Base-by-base conservation (phyloP, 2,888 invertebrate genomes). In the Ligdia adustata region DNA sequence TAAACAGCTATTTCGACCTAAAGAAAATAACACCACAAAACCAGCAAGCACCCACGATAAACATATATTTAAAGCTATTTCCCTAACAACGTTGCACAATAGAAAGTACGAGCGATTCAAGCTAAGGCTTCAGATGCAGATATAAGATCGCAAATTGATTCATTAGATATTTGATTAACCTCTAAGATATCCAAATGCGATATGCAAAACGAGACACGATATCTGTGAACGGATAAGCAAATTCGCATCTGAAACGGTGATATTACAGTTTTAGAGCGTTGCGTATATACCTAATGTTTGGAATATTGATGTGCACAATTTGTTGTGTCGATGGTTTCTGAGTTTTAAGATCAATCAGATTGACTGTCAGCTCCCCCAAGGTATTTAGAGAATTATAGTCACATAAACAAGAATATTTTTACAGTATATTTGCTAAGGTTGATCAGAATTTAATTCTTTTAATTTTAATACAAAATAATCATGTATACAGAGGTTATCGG, bases 81-180 rank as follows among this genome's bases (percentile, higher is more conserved):
- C 18, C 31, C 28, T 7, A 37, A 44, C 12, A 37, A 26, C 22
- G 29, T 39, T 28, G 9, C 42, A 33, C 29, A 38, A 34, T 51
- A 48, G 55, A 55, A 57, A 55, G 52, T 34, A 32, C 26, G 7
- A 45, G 44, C 47, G 31, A 43, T 42, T 9, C 22, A 39, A 22
- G 15, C 29, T 12, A 33, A 48, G 35, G 29, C 29, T 44, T 46
- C 41, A 48, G 52, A 48, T 56, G 55, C 43, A 18, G 38, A 49
- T 44, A 20, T 35, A 12, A 48, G 49, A 59, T 55, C 66, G 68
- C 71, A 72, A 81, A 84, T 81, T 81, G 82, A 84, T 82, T 83
- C 84, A 83, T 85, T 84, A 79, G 69, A 79, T 82, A 75, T 78
- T 82, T 79, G 82, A 83, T 82, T 81, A 83, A 76, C 69, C 67